Evolutionary conservation across 2,888 invertebrate species (phyloP).

Genomic region (Eupithecia centaureata): DNA sequence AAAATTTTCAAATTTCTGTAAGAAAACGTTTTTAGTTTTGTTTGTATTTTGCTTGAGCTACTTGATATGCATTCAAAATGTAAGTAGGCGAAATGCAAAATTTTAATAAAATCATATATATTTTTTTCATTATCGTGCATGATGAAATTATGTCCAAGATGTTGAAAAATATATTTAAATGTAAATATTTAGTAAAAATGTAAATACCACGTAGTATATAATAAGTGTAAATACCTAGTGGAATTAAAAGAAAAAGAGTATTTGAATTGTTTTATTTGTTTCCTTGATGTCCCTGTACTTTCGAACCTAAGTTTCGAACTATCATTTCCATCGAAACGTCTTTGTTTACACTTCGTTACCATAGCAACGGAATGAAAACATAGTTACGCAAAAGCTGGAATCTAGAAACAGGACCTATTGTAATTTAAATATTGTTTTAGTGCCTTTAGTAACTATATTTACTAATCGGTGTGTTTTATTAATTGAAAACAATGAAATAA

Average conservation of each 20-base stretch:
- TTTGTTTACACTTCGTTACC: conserved; percentile 4
- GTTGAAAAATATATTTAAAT: background rate
- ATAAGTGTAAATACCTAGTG: background rate
- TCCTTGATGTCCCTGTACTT: background rate
- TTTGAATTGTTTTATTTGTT: background rate
- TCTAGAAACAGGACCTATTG: background rate
- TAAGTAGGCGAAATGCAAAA: background rate
- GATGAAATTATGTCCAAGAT: too few relatives aligned
- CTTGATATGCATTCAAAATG: background rate
- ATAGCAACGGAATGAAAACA: background rate
- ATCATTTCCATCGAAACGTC: background rate
- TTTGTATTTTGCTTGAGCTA: background rate
- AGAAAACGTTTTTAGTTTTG: background rate
- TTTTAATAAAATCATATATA: too few relatives aligned
- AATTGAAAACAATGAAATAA: background rate
- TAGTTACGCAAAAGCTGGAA: background rate
- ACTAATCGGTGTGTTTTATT: background rate
- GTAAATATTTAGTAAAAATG: background rate
- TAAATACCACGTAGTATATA: too few relatives aligned
- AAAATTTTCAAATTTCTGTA: background rate
- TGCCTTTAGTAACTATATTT: background rate
- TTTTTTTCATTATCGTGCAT: too few relatives aligned
- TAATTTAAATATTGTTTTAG: background rate
- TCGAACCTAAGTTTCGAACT: too few relatives aligned
- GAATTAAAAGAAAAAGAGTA: background rate